Evolutionary conservation across 2,888 invertebrate genomes (phyloP).

Genomic region (Pseudeuparius sepicola): DNA sequence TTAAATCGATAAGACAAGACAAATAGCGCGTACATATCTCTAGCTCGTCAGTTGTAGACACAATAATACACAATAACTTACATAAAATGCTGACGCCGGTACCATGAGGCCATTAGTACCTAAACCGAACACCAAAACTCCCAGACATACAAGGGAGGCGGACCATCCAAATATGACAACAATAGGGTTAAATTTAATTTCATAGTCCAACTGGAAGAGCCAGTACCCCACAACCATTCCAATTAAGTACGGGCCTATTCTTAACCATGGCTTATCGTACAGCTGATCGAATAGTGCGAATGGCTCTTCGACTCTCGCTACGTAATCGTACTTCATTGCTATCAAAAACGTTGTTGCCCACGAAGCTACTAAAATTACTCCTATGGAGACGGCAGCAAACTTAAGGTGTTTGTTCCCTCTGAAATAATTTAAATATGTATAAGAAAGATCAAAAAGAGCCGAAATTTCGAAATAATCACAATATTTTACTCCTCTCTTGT

Average conservation of each 20-base stretch:
- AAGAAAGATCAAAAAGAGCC: too few relatives aligned
- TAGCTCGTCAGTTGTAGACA: too few relatives aligned
- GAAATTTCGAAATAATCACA: too few relatives aligned
- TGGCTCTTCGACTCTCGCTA: constrained; percentile 65
- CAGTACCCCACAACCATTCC: constrained; percentile 70
- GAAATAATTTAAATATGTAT: too few relatives aligned
- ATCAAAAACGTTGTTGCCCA: constrained; percentile 69
- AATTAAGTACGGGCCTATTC: constrained; percentile 70
- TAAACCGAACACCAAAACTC: constrained; percentile 58
- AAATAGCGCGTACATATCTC: too few relatives aligned
- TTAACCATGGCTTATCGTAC: constrained; percentile 77
- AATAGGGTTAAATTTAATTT: constrained; percentile 48
- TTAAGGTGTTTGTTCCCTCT: constrained; percentile 49
- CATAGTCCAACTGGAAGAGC: constrained; percentile 56
- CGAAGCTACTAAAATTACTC: constrained; percentile 55
- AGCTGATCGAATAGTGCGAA: constrained; percentile 74
- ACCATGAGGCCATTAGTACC: constrained; percentile 54
- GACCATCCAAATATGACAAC: constrained; percentile 51
- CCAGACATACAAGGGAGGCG: constrained; percentile 47
- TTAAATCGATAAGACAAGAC: too few relatives aligned
- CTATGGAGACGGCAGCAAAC: constrained; percentile 47
- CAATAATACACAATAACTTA: constrained; percentile 41
- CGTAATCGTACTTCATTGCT: constrained; percentile 64
- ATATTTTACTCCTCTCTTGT: too few relatives aligned
- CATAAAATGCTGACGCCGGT: constrained; percentile 63